Evolutionary conservation across 2,888 invertebrate species (phyloP).

Genomic region (Malthinus seriepunctatus): DNA sequence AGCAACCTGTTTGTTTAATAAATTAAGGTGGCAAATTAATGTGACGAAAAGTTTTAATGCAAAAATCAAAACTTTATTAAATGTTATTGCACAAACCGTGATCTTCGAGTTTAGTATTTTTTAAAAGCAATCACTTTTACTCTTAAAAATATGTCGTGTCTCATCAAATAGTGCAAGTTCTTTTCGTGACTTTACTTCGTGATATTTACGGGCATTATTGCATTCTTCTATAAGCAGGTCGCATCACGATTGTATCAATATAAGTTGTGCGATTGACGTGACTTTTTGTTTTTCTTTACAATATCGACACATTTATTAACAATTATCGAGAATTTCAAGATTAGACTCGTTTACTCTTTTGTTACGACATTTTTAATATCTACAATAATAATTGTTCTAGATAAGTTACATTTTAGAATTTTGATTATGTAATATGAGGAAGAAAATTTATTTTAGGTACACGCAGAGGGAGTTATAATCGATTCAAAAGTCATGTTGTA

Average conservation of each 20-base stretch:
- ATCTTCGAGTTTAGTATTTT: too few relatives aligned
- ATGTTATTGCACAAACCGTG: too few relatives aligned
- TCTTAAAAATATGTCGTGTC: slow-evolving; percentile 20
- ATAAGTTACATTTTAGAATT: too few relatives aligned
- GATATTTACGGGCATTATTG: slow-evolving; percentile 32
- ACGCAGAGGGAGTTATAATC: too few relatives aligned
- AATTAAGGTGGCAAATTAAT: too few relatives aligned
- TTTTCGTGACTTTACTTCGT: slow-evolving; percentile 30
- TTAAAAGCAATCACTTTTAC: slow-evolving; percentile 12
- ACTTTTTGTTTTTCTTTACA: slow-evolving; percentile 27
- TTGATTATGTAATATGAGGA: too few relatives aligned
- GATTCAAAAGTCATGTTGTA: too few relatives aligned
- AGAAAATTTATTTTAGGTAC: too few relatives aligned
- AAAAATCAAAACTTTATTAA: too few relatives aligned
- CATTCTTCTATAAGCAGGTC: slow-evolving; percentile 27
- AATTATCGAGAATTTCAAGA: slow-evolving; percentile 30
- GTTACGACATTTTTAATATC: background rate
- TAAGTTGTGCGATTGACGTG: slow-evolving; percentile 28
- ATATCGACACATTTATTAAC: slow-evolving; percentile 31
- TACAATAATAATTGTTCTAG: too few relatives aligned
- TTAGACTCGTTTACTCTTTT: background rate
- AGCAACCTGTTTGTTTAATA: too few relatives aligned
- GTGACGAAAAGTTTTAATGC: too few relatives aligned
- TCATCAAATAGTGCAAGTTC: slow-evolving; percentile 32
- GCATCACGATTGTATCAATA: slow-evolving; percentile 33